Evolutionary conservation across 2,797 vertebrate species (phyloP), one percentile per base, ranked within the genome.

Genomic region (Pyrocephalus nanus): DNA sequence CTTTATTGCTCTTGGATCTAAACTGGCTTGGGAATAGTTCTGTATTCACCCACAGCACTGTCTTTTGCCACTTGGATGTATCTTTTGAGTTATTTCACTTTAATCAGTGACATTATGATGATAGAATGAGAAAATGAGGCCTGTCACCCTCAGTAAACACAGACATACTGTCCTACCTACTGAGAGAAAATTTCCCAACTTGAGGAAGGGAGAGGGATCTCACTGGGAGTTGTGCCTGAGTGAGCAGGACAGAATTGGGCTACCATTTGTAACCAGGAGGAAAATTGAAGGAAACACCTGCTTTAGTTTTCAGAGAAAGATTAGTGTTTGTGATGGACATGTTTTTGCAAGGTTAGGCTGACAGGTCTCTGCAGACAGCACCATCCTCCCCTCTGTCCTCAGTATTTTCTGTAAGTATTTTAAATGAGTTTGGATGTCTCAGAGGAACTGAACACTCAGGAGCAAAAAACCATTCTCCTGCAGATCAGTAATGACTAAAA

Each of bases 191-290:
- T 48, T 65, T 51, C 66, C 27, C 4, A 55, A 8, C 65, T 54
- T 29, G 76, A 48, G 92, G 71, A 76, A 45, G 58, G 36, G 38
- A 61, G 45, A 32, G 25, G 29, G 48, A 50, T 87, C 75, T 95
- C 91, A 3, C 22, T 58, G 72, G 85, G 74, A 93, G 53, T 13
- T 61, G 74, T 88, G 83, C 77, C 83, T 93, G 88, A 86, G 55
- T 7, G 47, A 95, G 86, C 86, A 74, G 93, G 91, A 96, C 91
- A 88, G 91, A 95, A 94, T 58, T 92, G 93, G 90, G 86, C 93
- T 91, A 36, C 60, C 32, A 18, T 32, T 83, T 64, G 86, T 12
- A 48, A 79, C 64, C 73, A 86, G 76, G 60, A 90, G 70, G 66
- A 86, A 93, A 67, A 86, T 3, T 50, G 87, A 69, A 84, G 90